These are phyloP conservation scores for Phyllotreta cruciferae DNA, from an alignment of 2,888 invertebrate genomes.

Conservation along the genomic window DNA sequence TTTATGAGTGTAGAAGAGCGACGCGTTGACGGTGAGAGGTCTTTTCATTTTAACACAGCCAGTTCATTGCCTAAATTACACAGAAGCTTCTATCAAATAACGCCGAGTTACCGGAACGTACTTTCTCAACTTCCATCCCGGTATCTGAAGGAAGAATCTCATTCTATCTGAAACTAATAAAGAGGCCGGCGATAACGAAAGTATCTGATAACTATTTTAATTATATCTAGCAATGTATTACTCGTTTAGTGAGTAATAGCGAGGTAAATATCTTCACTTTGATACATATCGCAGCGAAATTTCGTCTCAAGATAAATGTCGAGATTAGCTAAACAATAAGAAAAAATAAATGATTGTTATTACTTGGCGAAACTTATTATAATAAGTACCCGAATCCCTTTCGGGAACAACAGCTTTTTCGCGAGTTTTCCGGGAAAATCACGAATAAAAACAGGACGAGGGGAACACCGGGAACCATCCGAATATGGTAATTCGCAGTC, in stretches of 20 bases:
- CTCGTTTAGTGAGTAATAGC: conserved; percentile 13
- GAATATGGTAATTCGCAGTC: conserved; percentile 29
- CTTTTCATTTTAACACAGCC: conserved; percentile 18
- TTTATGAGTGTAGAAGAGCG: conserved; percentile 13
- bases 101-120: conserved; percentile 35
- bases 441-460: conserved; percentile 25
- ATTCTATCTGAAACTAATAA: conserved; percentile 26
- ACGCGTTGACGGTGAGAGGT: neutral
- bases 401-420: conserved; percentile 24
- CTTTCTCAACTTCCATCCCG: conserved; percentile 34
- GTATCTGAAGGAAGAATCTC: conserved; percentile 19
- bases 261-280: conserved; percentile 17
- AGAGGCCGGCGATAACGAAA: conserved; percentile 20
- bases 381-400: conserved; percentile 16
- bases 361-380: conserved; percentile 27
- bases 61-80: conserved; percentile 35
- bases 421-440: conserved; percentile 27
- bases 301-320: neutral
- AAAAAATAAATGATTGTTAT: conserved; percentile 29
- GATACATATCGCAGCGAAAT: neutral
- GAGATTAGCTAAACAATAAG: conserved; percentile 14
- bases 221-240: conserved; percentile 22
- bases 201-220: conserved; percentile 30
- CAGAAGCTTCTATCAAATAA: conserved; percentile 39
- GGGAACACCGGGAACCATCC: conserved; percentile 19